Evolutionary conservation across 2,113 vertebrate genomes (phyloP), one percentile per base, ranked within the genome.

Genomic region (Notothenia coriiceps): DNA sequence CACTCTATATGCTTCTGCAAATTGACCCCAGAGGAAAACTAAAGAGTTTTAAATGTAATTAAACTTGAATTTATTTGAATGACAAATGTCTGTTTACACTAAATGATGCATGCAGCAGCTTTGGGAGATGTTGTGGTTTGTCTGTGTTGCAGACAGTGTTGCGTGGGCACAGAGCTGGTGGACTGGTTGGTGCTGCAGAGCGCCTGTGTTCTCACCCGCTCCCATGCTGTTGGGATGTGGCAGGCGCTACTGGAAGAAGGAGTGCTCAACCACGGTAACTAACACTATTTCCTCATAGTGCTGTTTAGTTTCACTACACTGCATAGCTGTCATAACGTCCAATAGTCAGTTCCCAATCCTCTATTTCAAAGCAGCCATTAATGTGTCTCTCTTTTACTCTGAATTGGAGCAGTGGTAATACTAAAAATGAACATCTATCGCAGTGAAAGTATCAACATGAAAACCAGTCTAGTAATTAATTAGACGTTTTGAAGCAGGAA

Each of bases 181-280:
- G 98, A 99, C 73, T 99, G 98, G 98, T 94, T 98, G 91, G 96
- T 97, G 87, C 96, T 99, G 88, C 98, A 98, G 94, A 98, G 97
- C 68, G 94, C 97, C 0, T 99, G 97, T 67, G 97, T 98, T 68
- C 97, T 99, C 91, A 97, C 97, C 55, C 95, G 98, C 33, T 96
- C 95, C 0, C 98, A 99, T 77, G 97, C 98, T 69, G 97, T 99
- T 20, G 98, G 98, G 83, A 99, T 99, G 98, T 99, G 98, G 98
- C 98, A 99, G 78, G 96, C 97, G 3, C 92, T 99, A 51, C 92
- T 99, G 22, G 98, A 99, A 89, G 98, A 99, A 63, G 95, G 96
- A 14, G 97, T 97, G 72, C 96, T 99, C 60, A 99, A 98, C 90
- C 98, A 99, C 0, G 98, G 98, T 99, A 95, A 46, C 0, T 52